Evolutionary conservation across 2,797 vertebrate species (phyloP).

Genomic region (Muscicapa striata): DNA sequence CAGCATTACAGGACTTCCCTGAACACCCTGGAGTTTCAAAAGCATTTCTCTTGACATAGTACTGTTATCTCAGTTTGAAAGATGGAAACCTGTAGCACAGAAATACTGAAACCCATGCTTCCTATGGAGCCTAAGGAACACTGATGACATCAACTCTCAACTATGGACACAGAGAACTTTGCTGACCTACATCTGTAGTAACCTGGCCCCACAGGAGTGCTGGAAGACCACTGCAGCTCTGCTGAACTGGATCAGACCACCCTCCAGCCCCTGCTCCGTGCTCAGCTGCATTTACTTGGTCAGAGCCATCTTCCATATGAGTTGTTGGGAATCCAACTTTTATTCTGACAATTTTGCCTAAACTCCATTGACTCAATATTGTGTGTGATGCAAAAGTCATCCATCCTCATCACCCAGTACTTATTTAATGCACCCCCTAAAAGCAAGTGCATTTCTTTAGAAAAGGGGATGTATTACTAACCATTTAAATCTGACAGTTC

Average conservation of each 20-base stretch:
- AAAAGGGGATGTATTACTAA: background rate
- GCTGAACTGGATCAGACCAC: background rate
- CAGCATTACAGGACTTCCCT: background rate
- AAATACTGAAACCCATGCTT: background rate
- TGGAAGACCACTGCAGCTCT: background rate
- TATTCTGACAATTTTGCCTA: background rate
- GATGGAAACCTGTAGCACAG: background rate
- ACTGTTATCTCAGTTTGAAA: background rate
- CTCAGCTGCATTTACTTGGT: background rate
- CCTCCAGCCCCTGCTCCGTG: background rate
- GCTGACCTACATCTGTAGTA: background rate
- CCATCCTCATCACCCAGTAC: background rate
- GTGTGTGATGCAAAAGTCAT: background rate
- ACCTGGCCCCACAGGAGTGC: background rate
- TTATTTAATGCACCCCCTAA: background rate
- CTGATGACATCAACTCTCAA: fast-evolving
- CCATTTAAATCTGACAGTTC: background rate
- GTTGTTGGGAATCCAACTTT: background rate
- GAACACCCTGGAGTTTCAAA: background rate
- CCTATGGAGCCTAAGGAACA: background rate
- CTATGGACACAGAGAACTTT: background rate
- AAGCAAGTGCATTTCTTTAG: background rate
- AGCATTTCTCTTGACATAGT: background rate
- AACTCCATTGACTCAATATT: background rate
- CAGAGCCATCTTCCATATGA: background rate